Evolutionary conservation across 2,113 vertebrate species (phyloP), one percentile per base, ranked within the genome.

Genomic region (Mastomys natalensis): DNA sequence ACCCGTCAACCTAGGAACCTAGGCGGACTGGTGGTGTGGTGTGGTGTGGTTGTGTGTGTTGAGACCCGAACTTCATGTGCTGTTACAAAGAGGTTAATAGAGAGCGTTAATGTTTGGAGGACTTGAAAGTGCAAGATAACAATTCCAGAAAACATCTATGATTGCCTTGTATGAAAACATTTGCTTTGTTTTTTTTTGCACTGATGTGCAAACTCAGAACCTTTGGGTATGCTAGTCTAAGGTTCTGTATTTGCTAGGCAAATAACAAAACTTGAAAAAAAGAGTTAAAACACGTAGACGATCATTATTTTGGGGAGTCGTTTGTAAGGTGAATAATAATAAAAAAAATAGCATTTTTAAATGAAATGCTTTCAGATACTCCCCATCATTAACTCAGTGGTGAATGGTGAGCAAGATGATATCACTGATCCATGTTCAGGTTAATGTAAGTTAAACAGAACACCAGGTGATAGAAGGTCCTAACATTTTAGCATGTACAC

Each of bases 211-310:
- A 53, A 13, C 58, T 21, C 24, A 48, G 55, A 58, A 34, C 55
- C 37, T 64, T 64, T 26, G 34, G 21, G 17, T 6, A 24, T 15
- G 6, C 26, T 37, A 13, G 40, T 4, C 80, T 45, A 37, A 40
- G 9, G 10, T 16, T 55, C 48, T 45, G 37, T 26, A 29, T 84
- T 60, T 60, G 37, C 80, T 43, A 2, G 15, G 3, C n/a, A 62
- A 62, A 15, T 31, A 94, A 60, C 11, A 43, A 13, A 13, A 94
- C 40, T 91, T 93, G 78, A 90, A 95, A 86, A 68, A 84, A 81
- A 31, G 16, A 43, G 12, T 64, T 24, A 95, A 72, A 87, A 74
- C 10, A 62, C 43, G 78, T 88, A 89, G n/a, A 7, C 62, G 0
- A 43, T 29, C 86, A 55, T 26, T 0, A 3, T 53, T 53, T 92